phyloP scores from a whole-genome alignment of 2,797 vertebrate species.

The Arrhamphus sclerolepis region DNA sequence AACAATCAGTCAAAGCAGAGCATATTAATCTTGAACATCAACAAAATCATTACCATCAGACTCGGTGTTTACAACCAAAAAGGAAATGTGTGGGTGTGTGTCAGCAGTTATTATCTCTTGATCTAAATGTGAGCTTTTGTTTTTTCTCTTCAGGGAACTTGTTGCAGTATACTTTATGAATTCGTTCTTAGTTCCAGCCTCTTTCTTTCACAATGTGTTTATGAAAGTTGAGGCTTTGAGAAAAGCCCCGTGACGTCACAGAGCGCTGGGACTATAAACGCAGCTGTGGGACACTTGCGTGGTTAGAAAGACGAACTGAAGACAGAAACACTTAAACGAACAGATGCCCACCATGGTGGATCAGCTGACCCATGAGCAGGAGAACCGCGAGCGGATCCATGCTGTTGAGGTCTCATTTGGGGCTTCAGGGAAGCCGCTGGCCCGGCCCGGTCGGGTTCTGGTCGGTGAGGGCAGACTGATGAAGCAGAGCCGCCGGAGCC shows the following conservation, averaged over 20 bases:
- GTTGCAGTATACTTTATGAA: background rate
- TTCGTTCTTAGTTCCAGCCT: background rate
- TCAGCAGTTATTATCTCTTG: too few species aligned
- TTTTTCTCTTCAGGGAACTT: too few species aligned
- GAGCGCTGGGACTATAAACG: background rate
- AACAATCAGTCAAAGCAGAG: too few species aligned
- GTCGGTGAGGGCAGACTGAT: constrained; percentile 88
- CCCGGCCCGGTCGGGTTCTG: constrained; percentile 82
- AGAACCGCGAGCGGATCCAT: constrained; percentile 86
- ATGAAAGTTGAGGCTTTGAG: background rate
- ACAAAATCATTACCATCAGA: too few species aligned
- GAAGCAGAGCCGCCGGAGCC: constrained; percentile 88
- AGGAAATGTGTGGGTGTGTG: too few species aligned
- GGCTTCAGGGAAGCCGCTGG: constrained; percentile 34
- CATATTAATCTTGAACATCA: too few species aligned
- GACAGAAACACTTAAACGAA: background rate
- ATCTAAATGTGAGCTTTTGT: background rate
- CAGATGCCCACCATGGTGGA: constrained; percentile 72
- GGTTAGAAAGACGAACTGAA: too few species aligned
- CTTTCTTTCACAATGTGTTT: background rate
- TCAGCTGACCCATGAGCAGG: constrained; percentile 71
- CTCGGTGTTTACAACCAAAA: too few species aligned
- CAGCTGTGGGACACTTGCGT: too few species aligned
- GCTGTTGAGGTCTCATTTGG: constrained; percentile 80
- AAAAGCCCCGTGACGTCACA: background rate